Evolutionary conservation across 2,113 vertebrate genomes (phyloP).

Genomic region (Smithornis capensis): DNA sequence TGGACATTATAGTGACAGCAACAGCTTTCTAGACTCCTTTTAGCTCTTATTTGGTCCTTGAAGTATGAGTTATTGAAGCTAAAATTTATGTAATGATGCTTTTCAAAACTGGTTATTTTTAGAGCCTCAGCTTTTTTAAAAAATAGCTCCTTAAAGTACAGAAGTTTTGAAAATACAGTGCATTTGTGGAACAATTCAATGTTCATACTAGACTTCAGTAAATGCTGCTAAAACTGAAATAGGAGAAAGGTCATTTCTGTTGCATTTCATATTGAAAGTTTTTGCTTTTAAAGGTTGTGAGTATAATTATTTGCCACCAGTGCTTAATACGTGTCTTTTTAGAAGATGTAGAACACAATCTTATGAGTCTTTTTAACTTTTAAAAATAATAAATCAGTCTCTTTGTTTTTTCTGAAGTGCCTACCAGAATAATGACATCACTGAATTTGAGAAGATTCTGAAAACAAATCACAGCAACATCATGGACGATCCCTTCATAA

Average conservation of each 20-base stretch:
- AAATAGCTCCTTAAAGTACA: neutral
- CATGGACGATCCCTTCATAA: constrained; percentile 99
- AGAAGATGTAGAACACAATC: neutral
- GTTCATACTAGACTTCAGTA: neutral
- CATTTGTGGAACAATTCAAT: neutral
- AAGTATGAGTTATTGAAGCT: neutral
- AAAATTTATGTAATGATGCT: neutral
- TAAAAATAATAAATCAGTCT: neutral
- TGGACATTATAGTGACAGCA: neutral
- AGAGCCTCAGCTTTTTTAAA: neutral
- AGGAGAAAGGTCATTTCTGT: neutral
- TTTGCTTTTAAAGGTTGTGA: neutral
- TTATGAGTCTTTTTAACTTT: neutral
- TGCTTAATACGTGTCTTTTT: neutral
- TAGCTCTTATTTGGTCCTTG: neutral
- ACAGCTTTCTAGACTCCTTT: neutral
- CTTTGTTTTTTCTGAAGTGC: constrained; percentile 79
- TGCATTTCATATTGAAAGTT: neutral
- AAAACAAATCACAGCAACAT: constrained; percentile 99
- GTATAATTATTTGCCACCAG: neutral
- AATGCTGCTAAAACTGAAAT: neutral
- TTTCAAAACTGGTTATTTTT: neutral
- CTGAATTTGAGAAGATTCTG: constrained; percentile 99
- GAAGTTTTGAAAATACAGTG: neutral
- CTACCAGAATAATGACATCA: constrained; percentile 99